phyloP scores from a whole-genome alignment of 1,140 invertebrate species.

The Palaemon carinicauda region DNA sequence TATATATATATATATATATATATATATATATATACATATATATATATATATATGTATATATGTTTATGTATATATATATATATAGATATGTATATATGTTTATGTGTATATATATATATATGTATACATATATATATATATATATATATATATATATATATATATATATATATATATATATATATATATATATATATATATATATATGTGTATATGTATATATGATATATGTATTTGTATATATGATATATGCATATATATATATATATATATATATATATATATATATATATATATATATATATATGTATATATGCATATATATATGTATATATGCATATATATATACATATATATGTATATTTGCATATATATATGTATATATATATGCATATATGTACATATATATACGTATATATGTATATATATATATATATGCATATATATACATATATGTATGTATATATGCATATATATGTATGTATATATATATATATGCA shows the following conservation, averaged over 20 bases:
- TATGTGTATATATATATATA: neutral
- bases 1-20: slow-evolving; percentile 2
- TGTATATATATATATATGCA: neutral
- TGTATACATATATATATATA: neutral
- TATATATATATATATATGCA: neutral
- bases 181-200: slow-evolving; percentile 9
- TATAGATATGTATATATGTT: neutral
- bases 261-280: neutral
- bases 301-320: neutral
- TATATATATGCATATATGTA: too few species aligned
- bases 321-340: neutral
- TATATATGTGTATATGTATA: neutral
- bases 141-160: neutral
- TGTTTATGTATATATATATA: neutral
- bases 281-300: neutral
- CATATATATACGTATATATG: neutral
- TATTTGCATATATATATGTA: neutral
- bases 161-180: slow-evolving; percentile 9
- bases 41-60: neutral
- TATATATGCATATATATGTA: neutral
- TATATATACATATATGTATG: too few species aligned
- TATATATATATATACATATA: neutral
- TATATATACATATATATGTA: neutral
- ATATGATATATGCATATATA: neutral
- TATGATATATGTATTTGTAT: neutral